phyloP scores from a whole-genome alignment of 1,140 invertebrate species.

The Hyphantria cunea region DNA sequence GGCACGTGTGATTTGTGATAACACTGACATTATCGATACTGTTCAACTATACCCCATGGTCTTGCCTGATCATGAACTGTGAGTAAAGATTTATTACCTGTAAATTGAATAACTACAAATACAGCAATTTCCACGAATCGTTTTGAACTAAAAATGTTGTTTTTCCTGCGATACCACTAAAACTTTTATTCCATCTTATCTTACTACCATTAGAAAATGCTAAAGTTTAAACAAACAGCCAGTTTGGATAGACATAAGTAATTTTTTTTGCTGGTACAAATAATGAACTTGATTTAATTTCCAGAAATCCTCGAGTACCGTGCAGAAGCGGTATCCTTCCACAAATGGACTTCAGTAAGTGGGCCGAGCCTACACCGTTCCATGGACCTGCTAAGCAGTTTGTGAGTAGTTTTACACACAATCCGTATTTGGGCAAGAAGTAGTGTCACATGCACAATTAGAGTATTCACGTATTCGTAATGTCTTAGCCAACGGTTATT shows the following conservation, averaged over 20 bases:
- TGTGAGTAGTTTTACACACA: constrained; percentile 84
- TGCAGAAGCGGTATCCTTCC: constrained; percentile 93
- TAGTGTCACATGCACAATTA: constrained; percentile 52
- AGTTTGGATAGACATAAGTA: too few species aligned
- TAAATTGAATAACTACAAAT: too few species aligned
- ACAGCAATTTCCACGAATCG: too few species aligned
- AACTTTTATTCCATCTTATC: too few species aligned
- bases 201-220: too few species aligned
- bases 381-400: constrained; percentile 82
- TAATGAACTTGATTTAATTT: constrained; percentile 47
- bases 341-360: constrained; percentile 92
- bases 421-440: constrained; percentile 83
- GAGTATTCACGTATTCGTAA: constrained; percentile 34
- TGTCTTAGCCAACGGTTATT: constrained; percentile 22
- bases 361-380: constrained; percentile 86
- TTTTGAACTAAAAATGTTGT: too few species aligned
- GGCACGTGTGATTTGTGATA: constrained; percentile 96
- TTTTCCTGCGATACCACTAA: too few species aligned
- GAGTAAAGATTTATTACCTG: constrained; percentile 69
- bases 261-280: too few species aligned
- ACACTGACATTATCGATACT: constrained; percentile 95
- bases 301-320: constrained; percentile 93
- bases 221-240: too few species aligned
- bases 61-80: constrained; percentile 95
- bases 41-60: constrained; percentile 97